These are phyloP conservation scores for Dasypogon diadema DNA, from an alignment of 2,888 invertebrate genomes.

Conservation along the genomic window DNA sequence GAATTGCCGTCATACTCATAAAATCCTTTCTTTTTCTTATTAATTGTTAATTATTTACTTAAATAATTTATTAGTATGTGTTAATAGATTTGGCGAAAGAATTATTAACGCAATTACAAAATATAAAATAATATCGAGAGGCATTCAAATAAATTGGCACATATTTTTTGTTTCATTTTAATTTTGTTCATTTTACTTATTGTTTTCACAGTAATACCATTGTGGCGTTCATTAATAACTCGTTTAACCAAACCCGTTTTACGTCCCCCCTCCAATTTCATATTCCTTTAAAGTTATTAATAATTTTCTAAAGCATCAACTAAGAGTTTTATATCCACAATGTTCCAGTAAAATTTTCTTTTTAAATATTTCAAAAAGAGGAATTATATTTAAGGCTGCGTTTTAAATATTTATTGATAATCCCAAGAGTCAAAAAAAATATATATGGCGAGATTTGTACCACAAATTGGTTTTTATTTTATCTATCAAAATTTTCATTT, in stretches of 20 bases:
- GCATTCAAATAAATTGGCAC: conserved; percentile 52
- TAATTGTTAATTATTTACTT: conserved; percentile 45
- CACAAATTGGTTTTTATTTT: conserved; percentile 53
- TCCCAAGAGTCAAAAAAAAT: conserved; percentile 29
- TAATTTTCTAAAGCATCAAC: not conserved
- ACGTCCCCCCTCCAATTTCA: not conserved
- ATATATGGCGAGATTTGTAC: conserved; percentile 50
- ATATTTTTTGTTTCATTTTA: conserved; percentile 32
- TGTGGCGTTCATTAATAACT: not conserved
- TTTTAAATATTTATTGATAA: conserved; percentile 10
- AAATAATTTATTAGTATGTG: conserved; percentile 51
- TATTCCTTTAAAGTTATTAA: not conserved
- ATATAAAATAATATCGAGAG: conserved; percentile 48
- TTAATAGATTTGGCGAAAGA: conserved; percentile 58
- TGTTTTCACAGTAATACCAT: conserved; percentile 32
- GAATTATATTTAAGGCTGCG: conserved; percentile 12
- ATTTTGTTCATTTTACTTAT: conserved; percentile 20
- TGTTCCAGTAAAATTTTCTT: not conserved
- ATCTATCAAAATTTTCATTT: conserved; percentile 43
- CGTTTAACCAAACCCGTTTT: not conserved
- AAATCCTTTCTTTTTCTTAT: conserved; percentile 45
- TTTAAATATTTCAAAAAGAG: conserved; percentile 15
- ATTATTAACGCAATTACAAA: conserved; percentile 58
- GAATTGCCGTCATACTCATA: conserved; percentile 35
- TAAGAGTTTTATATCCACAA: not conserved